phyloP scores from a whole-genome alignment of 2,113 vertebrate species.

The Typhlomys cinereus region DNA sequence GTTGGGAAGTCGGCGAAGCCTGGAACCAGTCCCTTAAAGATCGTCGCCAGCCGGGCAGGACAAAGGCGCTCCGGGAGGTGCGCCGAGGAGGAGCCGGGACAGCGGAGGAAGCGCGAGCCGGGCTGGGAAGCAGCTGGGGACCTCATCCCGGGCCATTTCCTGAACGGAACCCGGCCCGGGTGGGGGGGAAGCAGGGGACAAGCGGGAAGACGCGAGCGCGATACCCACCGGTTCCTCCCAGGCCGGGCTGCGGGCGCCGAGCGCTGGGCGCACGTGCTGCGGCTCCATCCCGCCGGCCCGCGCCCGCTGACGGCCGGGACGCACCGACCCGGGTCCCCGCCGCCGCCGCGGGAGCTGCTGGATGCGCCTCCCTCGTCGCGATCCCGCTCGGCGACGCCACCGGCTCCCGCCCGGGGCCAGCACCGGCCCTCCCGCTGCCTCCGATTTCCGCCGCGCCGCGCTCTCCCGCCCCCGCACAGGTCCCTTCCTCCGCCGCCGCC shows the following conservation, averaged over 20 bases:
- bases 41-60: slow-evolving; percentile 50
- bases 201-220: slow-evolving; percentile 63
- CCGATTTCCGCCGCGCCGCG: slow-evolving; percentile 60
- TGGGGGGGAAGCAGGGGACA: neutral
- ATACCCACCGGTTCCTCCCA: slow-evolving; percentile 90
- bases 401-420: slow-evolving; percentile 39
- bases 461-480: slow-evolving; percentile 58
- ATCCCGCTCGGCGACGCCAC: slow-evolving; percentile 50
- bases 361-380: slow-evolving; percentile 58
- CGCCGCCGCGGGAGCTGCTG: slow-evolving; percentile 47
- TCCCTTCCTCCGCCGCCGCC: slow-evolving; percentile 49
- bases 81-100: slow-evolving; percentile 50
- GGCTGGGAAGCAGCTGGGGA: slow-evolving; percentile 77
- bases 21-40: neutral
- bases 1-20: slow-evolving; percentile 21
- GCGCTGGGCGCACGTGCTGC: slow-evolving; percentile 86
- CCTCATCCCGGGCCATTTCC: slow-evolving; percentile 77
- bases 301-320: slow-evolving; percentile 75
- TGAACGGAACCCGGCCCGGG: slow-evolving; percentile 59
- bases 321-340: slow-evolving; percentile 44
- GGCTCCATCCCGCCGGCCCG: slow-evolving; percentile 85
- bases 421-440: slow-evolving; percentile 57
- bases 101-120: slow-evolving; percentile 70
- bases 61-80: slow-evolving; percentile 72
- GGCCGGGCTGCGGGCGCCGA: slow-evolving; percentile 89